Percentiles rank a stretch among this genome's conserved stretches.
phyloP scores from a whole-genome alignment of 2,797 vertebrate genomes.

The Cygnus olor region DNA sequence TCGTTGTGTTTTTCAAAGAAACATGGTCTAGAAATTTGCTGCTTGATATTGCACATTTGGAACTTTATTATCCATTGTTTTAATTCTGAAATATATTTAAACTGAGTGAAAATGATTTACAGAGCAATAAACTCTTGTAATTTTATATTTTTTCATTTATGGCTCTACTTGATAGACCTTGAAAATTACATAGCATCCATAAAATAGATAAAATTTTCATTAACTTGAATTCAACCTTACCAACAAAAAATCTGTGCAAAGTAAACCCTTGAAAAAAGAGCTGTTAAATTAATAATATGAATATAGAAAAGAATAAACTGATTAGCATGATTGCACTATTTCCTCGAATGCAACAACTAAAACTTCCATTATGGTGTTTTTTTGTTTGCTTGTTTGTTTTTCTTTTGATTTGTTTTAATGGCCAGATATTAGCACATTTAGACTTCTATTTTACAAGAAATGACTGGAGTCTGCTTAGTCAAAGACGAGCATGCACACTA shows the following conservation, averaged over 20 bases:
- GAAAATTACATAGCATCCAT: conserved; percentile 40
- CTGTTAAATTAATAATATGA: conserved; percentile 60
- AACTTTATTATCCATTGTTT: background rate
- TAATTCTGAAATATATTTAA: background rate
- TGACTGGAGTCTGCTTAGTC: conserved; percentile 28
- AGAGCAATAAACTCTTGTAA: conserved; percentile 27
- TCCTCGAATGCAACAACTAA: conserved; percentile 35
- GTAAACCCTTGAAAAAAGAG: conserved; percentile 46
- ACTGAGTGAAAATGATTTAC: conserved; percentile 48
- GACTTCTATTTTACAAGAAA: conserved; percentile 5
- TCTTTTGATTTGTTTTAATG: background rate
- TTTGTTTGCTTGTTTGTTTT: background rate
- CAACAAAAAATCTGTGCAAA: conserved; percentile 57
- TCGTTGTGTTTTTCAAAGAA: background rate
- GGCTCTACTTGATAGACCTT: conserved; percentile 33
- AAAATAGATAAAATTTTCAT: conserved; percentile 38
- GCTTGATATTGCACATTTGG: background rate
- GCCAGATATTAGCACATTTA: conserved; percentile 38
- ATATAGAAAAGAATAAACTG: conserved; percentile 14
- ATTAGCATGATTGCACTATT: conserved; percentile 43
- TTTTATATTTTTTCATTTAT: conserved; percentile 55
- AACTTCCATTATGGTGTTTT: background rate
- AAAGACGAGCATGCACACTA: background rate
- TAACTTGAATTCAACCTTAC: conserved; percentile 25
- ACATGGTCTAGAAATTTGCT: background rate